Percentiles rank a stretch among this genome's conserved stretches.
These are phyloP conservation scores for Polypedilum pembai DNA, from an alignment of 1,140 invertebrate genomes.

Conservation along the genomic window DNA sequence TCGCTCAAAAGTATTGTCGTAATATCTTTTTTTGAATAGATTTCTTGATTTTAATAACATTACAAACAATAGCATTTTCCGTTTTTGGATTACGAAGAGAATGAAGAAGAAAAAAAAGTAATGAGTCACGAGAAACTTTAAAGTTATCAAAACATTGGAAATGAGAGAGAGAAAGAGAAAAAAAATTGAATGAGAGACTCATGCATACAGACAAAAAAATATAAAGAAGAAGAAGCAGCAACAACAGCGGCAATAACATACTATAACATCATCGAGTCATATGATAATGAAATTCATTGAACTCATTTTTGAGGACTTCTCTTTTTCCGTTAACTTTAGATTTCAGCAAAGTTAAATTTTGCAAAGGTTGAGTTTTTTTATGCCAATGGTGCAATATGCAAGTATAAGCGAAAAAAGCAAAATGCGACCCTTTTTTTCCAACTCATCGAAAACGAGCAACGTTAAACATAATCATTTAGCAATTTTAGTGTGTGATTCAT, in stretches of 20 bases:
- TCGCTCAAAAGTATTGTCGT: not conserved
- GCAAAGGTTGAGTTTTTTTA: not conserved
- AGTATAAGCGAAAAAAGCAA: not conserved
- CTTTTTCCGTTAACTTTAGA: no score
- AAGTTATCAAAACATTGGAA: conserved; percentile 1
- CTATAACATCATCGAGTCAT: not conserved
- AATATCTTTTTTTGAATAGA: no score
- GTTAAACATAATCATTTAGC: not conserved
- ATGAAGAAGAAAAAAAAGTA: not conserved
- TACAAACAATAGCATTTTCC: no score
- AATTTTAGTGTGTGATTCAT: conserved; percentile 20
- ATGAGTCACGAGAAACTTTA: not conserved
- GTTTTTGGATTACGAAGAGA: no score
- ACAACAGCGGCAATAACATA: not conserved
- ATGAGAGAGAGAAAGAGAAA: no score
- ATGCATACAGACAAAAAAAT: not conserved
- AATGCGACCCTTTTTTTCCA: not conserved
- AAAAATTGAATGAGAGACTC: not conserved
- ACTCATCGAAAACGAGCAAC: not conserved
- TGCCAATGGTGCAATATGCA: not conserved
- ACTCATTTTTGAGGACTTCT: not conserved
- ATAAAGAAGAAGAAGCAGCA: not conserved
- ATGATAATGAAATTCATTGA: conserved; percentile 4
- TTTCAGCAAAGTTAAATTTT: no score
- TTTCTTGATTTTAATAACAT: no score